Evolutionary conservation across 1,140 invertebrate genomes (phyloP), one percentile per base, ranked within the genome.

Genomic region (Telenomus remus): DNA sequence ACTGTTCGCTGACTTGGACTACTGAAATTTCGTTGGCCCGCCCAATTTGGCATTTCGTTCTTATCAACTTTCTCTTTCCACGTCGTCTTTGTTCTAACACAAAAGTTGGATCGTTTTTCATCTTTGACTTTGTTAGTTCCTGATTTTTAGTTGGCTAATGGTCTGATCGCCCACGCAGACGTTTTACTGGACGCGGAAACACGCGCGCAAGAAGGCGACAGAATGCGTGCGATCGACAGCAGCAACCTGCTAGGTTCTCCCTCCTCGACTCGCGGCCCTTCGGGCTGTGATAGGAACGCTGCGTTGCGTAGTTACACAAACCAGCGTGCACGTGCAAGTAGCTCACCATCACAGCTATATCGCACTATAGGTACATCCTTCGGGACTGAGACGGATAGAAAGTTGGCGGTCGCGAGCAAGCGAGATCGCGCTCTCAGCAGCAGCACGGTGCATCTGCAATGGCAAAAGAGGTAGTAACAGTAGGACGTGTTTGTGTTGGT

Each of bases 361-460:
- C 46, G 53, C 7, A 50, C 59, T 80, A 76, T 80, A 76, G 76
- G 79, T 81, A 77, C 79, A 79, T 79, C 72, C 50, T 78, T 72
- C 60, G 59, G 49, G 61, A 64, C 51, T 42, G 54, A 74, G 63
- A 63, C 15, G 35, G 46, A 74, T 48, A 49, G 72, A 74, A 63
- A 59, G 57, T 56, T 46, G 9, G 55, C 55, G 51, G 44, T 34
- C 51, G 34, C 46, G 54, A 66, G 19, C 19, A 27, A 27, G 47
- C 43, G 19, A 57, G 60, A 55, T 37, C 39, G 65, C 47, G 59
- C 37, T 53, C 19, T 15, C 27, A n/a, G 50, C 50, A 79, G 64
- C 44, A 56, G 68, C 63, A 61, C 51, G 44, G 73, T 37, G 56
- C 64, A 57, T 57, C 57, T 35, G 56, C 60, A 69, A 73, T 71